These are phyloP conservation scores for Atlantisia rogersi DNA, from an alignment of 2,113 vertebrate genomes.

Conservation along the genomic window DNA sequence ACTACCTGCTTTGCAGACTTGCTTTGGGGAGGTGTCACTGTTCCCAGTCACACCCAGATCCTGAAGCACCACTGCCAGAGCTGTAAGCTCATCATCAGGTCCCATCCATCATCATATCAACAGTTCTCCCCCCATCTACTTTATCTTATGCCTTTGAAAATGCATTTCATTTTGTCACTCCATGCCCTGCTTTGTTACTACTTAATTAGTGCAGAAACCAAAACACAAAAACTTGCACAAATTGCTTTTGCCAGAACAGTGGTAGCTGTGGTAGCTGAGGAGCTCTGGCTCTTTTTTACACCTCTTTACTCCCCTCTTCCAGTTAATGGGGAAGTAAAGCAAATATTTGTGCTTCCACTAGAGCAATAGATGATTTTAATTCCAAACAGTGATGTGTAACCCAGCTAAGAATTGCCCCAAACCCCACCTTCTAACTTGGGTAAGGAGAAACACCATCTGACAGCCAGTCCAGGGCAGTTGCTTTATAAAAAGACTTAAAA, in stretches of 20 bases:
- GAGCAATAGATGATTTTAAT: background rate
- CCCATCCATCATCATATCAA: background rate
- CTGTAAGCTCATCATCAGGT: background rate
- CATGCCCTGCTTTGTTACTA: background rate
- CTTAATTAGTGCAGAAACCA: background rate
- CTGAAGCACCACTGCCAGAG: background rate
- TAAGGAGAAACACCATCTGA: background rate
- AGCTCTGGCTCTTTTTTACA: background rate
- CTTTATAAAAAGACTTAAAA: background rate
- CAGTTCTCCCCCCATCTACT: background rate
- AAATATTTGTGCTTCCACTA: background rate
- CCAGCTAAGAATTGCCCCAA: background rate
- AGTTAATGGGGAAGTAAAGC: background rate
- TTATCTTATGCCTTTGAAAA: background rate
- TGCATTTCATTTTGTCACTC: background rate
- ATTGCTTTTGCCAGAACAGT: background rate
- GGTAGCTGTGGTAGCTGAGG: background rate
- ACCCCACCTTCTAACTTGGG: background rate
- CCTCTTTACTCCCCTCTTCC: background rate
- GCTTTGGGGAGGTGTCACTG: background rate
- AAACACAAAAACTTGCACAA: background rate
- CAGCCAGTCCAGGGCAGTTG: background rate
- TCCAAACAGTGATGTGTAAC: background rate
- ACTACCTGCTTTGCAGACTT: background rate
- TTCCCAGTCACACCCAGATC: background rate